Evolutionary conservation across 2,113 vertebrate genomes (phyloP).

Genomic region (Pseudorasbora parva): DNA sequence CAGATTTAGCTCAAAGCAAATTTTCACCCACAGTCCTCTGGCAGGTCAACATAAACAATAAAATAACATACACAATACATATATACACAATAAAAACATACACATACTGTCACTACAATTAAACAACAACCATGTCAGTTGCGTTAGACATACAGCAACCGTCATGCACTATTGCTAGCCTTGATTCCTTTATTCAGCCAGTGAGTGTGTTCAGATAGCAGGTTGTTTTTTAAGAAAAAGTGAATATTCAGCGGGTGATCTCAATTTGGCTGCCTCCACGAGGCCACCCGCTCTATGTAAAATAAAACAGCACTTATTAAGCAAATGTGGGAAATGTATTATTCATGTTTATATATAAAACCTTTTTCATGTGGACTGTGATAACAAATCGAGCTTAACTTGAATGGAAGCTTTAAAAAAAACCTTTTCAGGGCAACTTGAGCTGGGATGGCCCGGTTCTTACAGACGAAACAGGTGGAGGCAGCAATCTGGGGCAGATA

Average conservation of each 20-base stretch:
- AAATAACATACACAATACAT: too few species aligned
- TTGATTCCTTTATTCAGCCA: neutral
- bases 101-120: too few species aligned
- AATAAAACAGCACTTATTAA: too few species aligned
- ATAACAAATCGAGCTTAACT: slow-evolving; percentile 1
- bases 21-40: too few species aligned
- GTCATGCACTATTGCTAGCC: neutral
- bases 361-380: neutral
- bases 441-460: neutral
- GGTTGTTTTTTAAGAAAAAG: neutral
- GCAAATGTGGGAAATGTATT: neutral
- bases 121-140: too few species aligned
- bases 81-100: too few species aligned
- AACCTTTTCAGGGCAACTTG: neutral
- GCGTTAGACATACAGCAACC: neutral
- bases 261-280: neutral
- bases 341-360: neutral
- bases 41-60: too few species aligned
- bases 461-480: neutral
- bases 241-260: neutral
- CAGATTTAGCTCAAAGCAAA: too few species aligned
- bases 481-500: slow-evolving; percentile 24
- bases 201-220: neutral
- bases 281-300: too few species aligned
- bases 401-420: neutral